These are phyloP conservation scores for Pristionchus mayeri DNA, from an alignment of 2,888 invertebrate species.

Conservation along the genomic window DNA sequence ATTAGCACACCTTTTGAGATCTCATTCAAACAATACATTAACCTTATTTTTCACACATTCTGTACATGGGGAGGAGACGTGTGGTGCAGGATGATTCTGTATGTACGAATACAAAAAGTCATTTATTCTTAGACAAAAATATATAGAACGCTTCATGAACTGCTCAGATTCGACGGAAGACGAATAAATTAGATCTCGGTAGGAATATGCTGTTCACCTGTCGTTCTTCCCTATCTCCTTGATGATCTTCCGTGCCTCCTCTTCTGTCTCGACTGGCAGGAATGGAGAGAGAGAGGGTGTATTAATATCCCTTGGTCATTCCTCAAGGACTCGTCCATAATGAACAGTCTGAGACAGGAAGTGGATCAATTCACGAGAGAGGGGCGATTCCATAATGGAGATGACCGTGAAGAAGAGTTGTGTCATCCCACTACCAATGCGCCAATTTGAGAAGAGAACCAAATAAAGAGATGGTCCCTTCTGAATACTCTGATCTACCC, in stretches of 20 bases:
- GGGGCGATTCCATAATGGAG: slow-evolving; percentile 23
- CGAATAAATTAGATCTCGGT: too few relatives aligned
- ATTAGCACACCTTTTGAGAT: too few relatives aligned
- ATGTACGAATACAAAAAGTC: too few relatives aligned
- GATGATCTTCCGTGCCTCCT: slow-evolving; percentile 14
- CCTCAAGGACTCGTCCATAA: slow-evolving; percentile 22
- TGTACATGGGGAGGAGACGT: too few relatives aligned
- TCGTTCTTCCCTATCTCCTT: background rate
- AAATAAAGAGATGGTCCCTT: background rate
- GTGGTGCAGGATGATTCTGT: too few relatives aligned
- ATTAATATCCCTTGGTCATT: slow-evolving; percentile 29
- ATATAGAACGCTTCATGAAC: too few relatives aligned
- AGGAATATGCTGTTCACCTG: background rate
- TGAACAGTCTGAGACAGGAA: slow-evolving; percentile 41
- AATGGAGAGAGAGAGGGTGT: background rate
- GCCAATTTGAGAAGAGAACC: slow-evolving; percentile 20
- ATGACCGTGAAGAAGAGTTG: slow-evolving; percentile 31
- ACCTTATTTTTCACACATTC: too few relatives aligned
- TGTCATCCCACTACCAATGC: slow-evolving; percentile 17
- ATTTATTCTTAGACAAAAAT: too few relatives aligned
- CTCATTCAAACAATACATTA: too few relatives aligned
- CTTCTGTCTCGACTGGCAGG: slow-evolving; percentile 37
- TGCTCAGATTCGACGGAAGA: too few relatives aligned
- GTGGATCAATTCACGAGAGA: slow-evolving; percentile 36
- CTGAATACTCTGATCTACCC: background rate